Evolutionary conservation across 2,888 invertebrate species (phyloP).

Genomic region (Eupeodes luniger): DNA sequence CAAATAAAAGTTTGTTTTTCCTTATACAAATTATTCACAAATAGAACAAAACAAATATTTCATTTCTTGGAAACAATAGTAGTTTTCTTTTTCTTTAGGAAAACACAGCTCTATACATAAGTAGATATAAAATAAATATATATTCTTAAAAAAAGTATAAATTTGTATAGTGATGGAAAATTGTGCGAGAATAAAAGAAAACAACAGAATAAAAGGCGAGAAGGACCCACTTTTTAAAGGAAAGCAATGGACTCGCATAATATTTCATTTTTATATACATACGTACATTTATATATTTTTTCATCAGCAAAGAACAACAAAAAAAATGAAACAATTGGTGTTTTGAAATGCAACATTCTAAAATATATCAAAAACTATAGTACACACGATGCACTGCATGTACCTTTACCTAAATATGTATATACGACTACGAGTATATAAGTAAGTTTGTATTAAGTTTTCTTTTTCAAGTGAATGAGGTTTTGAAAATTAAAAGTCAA

Average conservation of each 20-base stretch:
- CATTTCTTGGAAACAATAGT: background rate
- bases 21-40: background rate
- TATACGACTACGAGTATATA: no score
- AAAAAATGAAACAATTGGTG: conserved; percentile 3
- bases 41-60: conserved; percentile 9
- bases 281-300: no score
- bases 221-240: conserved; percentile 1
- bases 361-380: background rate
- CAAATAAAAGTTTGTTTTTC: background rate
- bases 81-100: background rate
- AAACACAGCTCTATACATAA: background rate
- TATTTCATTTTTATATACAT: conserved; percentile 6
- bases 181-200: conserved; percentile 9
- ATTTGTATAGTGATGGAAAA: background rate
- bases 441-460: background rate
- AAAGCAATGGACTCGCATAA: conserved; percentile 5
- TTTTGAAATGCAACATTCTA: conserved; percentile 1
- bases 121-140: background rate
- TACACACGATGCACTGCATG: background rate
- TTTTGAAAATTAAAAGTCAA: conserved; percentile 1
- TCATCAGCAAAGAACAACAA: background rate
- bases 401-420: no score
- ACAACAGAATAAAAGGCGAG: background rate
- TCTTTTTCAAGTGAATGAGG: conserved; percentile 7
- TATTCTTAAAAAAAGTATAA: background rate